phyloP scores from a whole-genome alignment of 1,140 invertebrate species.

The Mycetomoellerius zeteki region DNA sequence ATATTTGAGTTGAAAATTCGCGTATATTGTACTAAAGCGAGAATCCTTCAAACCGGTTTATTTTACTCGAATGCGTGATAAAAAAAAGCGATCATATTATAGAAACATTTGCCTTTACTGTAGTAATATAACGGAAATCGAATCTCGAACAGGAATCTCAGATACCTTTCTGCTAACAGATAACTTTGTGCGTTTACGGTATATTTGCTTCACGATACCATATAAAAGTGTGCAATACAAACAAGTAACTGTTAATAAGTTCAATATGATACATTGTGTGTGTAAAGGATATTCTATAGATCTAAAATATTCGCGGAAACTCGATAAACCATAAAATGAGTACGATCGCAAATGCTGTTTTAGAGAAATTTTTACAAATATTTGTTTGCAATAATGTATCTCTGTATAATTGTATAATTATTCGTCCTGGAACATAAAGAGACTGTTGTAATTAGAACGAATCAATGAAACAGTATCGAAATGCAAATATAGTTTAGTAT shows the following conservation, averaged over 20 bases:
- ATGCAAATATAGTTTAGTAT: conserved; percentile 36
- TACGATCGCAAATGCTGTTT: conserved; percentile 30
- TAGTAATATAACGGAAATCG: conserved; percentile 2
- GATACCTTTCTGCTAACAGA: conserved; percentile 28
- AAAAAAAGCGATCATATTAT: not conserved
- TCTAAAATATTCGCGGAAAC: conserved; percentile 19
- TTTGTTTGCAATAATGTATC: conserved; percentile 42
- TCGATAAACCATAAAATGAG: not conserved
- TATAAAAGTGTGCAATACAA: conserved; percentile 54
- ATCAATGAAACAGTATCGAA: conserved; percentile 29
- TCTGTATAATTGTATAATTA: conserved; percentile 39
- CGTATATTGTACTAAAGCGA: not conserved
- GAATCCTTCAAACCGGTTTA: not conserved
- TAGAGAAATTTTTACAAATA: conserved; percentile 53
- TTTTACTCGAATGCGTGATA: conserved; percentile 11
- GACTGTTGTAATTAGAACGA: conserved; percentile 18
- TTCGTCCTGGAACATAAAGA: conserved; percentile 13
- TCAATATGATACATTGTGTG: not conserved
- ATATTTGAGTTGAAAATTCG: conserved; percentile 14
- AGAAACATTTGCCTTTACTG: conserved; percentile 10
- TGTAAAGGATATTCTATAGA: conserved; percentile 33
- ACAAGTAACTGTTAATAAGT: conserved; percentile 25
- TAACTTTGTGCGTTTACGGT: conserved; percentile 18
- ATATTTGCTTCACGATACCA: conserved; percentile 28
- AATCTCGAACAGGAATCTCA: conserved; percentile 15